These are phyloP conservation scores for Salvelinus namaycush DNA, from an alignment of 2,113 vertebrate genomes.

Conservation along the genomic window DNA sequence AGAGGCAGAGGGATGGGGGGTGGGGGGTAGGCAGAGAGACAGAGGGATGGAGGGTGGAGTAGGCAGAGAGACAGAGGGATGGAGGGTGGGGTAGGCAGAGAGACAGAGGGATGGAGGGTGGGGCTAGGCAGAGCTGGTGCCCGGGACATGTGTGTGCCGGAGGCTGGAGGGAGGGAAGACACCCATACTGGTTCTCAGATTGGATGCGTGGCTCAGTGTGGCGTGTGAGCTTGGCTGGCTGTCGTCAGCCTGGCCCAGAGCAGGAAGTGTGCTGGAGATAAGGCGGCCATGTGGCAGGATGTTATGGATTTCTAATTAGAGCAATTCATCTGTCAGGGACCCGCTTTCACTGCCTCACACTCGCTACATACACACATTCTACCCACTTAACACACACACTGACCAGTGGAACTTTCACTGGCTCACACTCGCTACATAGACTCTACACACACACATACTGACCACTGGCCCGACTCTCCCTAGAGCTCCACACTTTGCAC, in stretches of 20 bases:
- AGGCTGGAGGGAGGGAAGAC: slow-evolving; percentile 18
- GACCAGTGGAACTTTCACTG: slow-evolving; percentile 31
- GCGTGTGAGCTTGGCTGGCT: slow-evolving; percentile 90
- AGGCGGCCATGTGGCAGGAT: slow-evolving; percentile 99
- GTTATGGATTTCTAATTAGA: slow-evolving; percentile 99
- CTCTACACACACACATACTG: slow-evolving; percentile 14
- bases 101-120: slow-evolving; percentile 56
- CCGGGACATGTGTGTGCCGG: slow-evolving; percentile 47
- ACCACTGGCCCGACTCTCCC: no score
- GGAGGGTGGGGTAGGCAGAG: slow-evolving; percentile 46
- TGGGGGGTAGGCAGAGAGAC: no score
- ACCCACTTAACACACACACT: slow-evolving; percentile 9
- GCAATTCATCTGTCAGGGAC: slow-evolving; percentile 99
- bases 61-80: no score
- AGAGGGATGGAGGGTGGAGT: no score
- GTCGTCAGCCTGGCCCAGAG: slow-evolving; percentile 95
- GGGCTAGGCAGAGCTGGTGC: slow-evolving; percentile 70
- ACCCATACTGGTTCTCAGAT: slow-evolving; percentile 30
- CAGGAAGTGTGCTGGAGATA: slow-evolving; percentile 98
- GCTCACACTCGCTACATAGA: neutral
- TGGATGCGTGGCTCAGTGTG: slow-evolving; percentile 55
- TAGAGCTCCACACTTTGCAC: neutral
- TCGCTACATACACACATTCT: neutral
- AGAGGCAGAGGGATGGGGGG: no score
- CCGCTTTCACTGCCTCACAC: slow-evolving; percentile 78